phyloP scores from a whole-genome alignment of 2,113 vertebrate species.

The Nesogale talazaci region DNA sequence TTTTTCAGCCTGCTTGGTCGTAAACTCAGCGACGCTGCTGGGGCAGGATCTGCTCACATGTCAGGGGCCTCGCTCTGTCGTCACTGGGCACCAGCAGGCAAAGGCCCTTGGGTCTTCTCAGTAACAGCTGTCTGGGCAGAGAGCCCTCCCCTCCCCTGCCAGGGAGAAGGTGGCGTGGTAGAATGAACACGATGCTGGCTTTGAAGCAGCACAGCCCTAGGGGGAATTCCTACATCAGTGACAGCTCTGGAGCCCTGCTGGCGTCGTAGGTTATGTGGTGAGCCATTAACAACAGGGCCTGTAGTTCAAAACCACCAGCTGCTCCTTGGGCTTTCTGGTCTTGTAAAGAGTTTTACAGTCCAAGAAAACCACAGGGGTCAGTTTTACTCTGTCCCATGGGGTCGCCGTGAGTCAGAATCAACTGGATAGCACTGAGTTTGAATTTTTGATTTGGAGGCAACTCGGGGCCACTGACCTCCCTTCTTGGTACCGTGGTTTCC shows the following conservation, averaged over 20 bases:
- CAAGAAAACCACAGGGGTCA: too few species aligned
- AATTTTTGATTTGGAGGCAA: fast-evolving
- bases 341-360: too few species aligned
- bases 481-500: background rate
- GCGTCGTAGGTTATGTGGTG: too few species aligned
- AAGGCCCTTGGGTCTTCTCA: background rate
- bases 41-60: background rate
- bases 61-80: too few species aligned
- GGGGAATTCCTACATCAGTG: too few species aligned
- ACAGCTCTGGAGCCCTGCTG: too few species aligned
- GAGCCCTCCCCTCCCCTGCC: background rate
- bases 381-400: too few species aligned
- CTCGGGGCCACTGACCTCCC: background rate
- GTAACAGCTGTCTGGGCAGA: background rate
- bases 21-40: background rate
- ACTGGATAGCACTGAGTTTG: too few species aligned
- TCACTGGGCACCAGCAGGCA: constrained; percentile 31
- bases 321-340: too few species aligned
- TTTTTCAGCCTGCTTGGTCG: constrained; percentile 74
- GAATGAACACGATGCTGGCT: background rate
- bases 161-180: background rate
- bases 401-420: too few species aligned
- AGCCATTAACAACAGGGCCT: too few species aligned
- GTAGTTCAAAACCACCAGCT: too few species aligned
- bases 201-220: background rate